Evolutionary conservation across 30 jellyfish, hydroid and myxozoan species (phyloP).

Genomic region (Cassiopea xamachana): DNA sequence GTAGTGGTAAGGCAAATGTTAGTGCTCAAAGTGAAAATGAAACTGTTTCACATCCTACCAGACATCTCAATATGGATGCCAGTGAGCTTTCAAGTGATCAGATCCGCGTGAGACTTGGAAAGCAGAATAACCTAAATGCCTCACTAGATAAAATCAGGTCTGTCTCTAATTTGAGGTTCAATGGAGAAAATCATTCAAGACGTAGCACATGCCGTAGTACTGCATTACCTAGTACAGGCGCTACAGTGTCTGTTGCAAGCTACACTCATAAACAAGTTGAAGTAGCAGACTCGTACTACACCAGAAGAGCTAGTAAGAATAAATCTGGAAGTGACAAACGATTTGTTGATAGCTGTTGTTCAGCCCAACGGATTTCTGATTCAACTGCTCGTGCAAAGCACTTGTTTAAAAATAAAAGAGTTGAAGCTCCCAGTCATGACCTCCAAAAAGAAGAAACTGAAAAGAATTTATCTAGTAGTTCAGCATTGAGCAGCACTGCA

Average conservation of each 20-base stretch:
- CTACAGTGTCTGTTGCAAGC: not conserved
- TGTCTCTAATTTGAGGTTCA: not conserved
- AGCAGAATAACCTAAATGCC: not conserved
- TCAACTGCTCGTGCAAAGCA: not conserved
- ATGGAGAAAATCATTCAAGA: not conserved
- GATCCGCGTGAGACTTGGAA: conserved; percentile 11
- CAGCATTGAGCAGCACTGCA: not conserved
- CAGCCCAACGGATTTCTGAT: not conserved
- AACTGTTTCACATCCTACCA: not conserved
- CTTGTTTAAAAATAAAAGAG: not conserved
- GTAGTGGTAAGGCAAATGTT: not conserved
- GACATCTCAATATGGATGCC: not conserved
- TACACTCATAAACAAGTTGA: not conserved
- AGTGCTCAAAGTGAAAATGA: not conserved
- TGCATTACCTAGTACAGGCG: not conserved
- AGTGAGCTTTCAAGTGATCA: conserved; percentile 24
- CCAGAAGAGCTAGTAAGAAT: not conserved
- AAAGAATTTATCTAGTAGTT: not conserved
- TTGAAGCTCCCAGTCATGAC: not conserved
- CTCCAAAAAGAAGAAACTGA: not conserved
- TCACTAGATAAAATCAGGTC: not conserved
- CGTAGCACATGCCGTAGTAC: not conserved
- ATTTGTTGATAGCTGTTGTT: no score
- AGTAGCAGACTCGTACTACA: not conserved
- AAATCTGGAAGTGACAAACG: no score